Evolutionary conservation across 2,888 invertebrate genomes (phyloP).

Genomic region (Cepaea hortensis): DNA sequence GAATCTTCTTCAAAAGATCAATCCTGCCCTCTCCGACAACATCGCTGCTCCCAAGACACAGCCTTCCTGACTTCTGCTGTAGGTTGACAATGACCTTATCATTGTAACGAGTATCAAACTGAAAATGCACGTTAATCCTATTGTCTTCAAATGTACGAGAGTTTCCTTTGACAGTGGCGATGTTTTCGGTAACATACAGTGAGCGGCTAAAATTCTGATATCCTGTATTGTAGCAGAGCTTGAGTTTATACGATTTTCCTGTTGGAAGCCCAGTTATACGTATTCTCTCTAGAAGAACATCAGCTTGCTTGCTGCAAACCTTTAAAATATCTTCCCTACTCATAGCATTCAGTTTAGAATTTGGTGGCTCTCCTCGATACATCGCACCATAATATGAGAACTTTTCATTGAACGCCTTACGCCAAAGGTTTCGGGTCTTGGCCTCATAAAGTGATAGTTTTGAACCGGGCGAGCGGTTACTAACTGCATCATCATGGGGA

Average conservation of each 20-base stretch:
- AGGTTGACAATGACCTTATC: slow-evolving; percentile 53
- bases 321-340: slow-evolving; percentile 49
- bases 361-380: slow-evolving; percentile 76
- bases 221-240: slow-evolving; percentile 59
- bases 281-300: slow-evolving; percentile 45
- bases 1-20: slow-evolving; percentile 52
- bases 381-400: slow-evolving; percentile 77
- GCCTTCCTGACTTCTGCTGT: slow-evolving; percentile 52
- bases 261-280: slow-evolving; percentile 43
- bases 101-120: slow-evolving; percentile 57
- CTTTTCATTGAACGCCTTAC: slow-evolving; percentile 74
- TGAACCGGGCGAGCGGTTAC: slow-evolving; percentile 76
- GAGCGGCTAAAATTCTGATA: slow-evolving; percentile 56
- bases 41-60: slow-evolving; percentile 53
- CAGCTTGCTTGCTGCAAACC: slow-evolving; percentile 67
- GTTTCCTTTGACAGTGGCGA: slow-evolving; percentile 53
- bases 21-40: slow-evolving; percentile 52
- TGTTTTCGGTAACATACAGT: slow-evolving; percentile 54
- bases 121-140: slow-evolving; percentile 52
- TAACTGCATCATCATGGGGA: slow-evolving; percentile 78
- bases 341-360: slow-evolving; percentile 74
- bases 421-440: slow-evolving; percentile 77
- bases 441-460: slow-evolving; percentile 76
- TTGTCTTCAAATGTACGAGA: slow-evolving; percentile 52
- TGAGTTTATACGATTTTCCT: slow-evolving; percentile 58